Percentiles rank a stretch among this genome's conserved stretches.
These are phyloP conservation scores for Periparus ater DNA, from an alignment of 2,797 vertebrate genomes.

Conservation along the genomic window DNA sequence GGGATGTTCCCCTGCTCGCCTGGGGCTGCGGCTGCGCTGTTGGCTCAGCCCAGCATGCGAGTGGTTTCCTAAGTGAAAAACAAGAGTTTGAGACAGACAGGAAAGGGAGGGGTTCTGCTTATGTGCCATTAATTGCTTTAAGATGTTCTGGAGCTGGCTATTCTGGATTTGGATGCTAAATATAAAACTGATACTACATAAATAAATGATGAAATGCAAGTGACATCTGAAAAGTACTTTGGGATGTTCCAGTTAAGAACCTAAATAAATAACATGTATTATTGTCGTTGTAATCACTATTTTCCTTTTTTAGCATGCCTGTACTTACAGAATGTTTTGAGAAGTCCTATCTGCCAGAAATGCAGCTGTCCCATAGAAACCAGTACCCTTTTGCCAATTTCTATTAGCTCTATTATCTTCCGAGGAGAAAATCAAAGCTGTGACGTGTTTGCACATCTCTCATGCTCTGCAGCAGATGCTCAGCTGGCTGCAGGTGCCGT, in stretches of 20 bases:
- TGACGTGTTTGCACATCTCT: background rate
- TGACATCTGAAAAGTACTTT: conserved; percentile 38
- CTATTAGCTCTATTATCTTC: background rate
- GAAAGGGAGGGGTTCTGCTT: conserved; percentile 46
- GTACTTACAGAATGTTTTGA: background rate
- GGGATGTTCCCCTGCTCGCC: background rate
- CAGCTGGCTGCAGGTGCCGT: background rate
- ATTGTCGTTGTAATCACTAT: background rate
- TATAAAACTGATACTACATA: conserved; percentile 41
- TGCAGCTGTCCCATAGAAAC: background rate
- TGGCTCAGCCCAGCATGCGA: background rate
- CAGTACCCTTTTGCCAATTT: conserved; percentile 5
- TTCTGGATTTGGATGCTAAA: conserved; percentile 38
- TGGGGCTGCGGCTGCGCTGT: background rate
- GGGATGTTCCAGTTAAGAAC: conserved; percentile 25
- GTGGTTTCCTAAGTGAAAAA: conserved; percentile 30
- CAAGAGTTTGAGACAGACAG: conserved; percentile 28
- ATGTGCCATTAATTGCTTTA: conserved; percentile 35
- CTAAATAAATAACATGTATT: conserved; percentile 27
- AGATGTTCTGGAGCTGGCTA: conserved; percentile 30
- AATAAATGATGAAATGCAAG: conserved; percentile 54
- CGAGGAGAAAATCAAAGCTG: background rate
- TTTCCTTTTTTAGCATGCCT: conserved; percentile 29
- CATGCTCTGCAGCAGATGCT: background rate
- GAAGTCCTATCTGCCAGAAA: background rate